Percentiles rank a stretch among this genome's conserved stretches.
These are phyloP conservation scores for Bucorvus abyssinicus DNA, from an alignment of 2,797 vertebrate species.

Conservation along the genomic window DNA sequence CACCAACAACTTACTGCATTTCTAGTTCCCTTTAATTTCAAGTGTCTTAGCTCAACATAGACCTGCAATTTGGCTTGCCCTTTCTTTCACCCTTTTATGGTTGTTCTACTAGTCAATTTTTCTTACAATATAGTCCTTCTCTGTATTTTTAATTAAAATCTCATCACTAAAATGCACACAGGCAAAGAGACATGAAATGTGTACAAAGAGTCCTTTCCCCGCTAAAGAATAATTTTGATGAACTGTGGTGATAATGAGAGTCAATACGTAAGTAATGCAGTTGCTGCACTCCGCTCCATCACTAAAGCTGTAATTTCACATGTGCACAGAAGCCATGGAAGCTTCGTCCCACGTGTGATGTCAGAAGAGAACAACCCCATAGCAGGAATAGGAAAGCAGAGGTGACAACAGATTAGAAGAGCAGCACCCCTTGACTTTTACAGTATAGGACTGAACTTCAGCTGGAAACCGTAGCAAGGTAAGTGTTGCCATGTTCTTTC, in stretches of 20 bases:
- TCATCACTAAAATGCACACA: not conserved
- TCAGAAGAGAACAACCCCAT: not conserved
- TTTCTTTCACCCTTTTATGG: not conserved
- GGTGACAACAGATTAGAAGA: not conserved
- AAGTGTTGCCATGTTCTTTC: not conserved
- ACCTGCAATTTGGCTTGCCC: not conserved
- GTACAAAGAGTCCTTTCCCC: not conserved
- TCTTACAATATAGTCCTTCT: not conserved
- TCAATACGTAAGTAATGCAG: not conserved
- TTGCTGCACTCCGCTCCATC: not conserved
- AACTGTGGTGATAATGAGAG: not conserved
- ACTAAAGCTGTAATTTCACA: not conserved
- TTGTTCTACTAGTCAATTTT: not conserved
- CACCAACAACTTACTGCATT: not conserved
- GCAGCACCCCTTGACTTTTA: not conserved
- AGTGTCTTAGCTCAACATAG: not conserved
- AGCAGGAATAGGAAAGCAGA: not conserved
- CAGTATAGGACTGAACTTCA: not conserved
- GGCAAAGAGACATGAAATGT: not conserved
- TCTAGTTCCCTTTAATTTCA: not conserved
- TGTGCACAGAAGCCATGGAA: accelerated
- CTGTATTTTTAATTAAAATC: not conserved
- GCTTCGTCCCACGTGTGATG: not conserved
- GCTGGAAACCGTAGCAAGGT: not conserved
- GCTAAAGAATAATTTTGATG: not conserved